Conservation (phyloP, 1,140 invertebrate species). For the Drepana arcuata region DNA sequence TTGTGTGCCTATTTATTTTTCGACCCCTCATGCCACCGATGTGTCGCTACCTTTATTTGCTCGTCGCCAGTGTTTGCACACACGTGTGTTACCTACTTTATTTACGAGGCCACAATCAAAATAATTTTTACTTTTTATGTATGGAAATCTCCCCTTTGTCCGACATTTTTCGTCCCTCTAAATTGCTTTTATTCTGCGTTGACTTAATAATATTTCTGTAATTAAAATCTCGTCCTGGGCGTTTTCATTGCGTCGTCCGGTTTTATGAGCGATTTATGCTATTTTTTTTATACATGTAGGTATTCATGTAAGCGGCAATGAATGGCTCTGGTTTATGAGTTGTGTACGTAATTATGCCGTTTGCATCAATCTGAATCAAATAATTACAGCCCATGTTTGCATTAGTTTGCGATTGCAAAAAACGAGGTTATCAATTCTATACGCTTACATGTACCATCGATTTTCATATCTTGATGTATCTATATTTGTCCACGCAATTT, state of each 20-base stretch:
- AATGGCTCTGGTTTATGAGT: slow-evolving; percentile 15
- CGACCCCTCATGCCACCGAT: slow-evolving; percentile 11
- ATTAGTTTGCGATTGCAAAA: too few species aligned
- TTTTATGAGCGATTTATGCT: slow-evolving; percentile 29
- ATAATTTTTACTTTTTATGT: slow-evolving; percentile 52
- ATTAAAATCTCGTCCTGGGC: slow-evolving; percentile 47
- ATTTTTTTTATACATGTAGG: slow-evolving; percentile 25
- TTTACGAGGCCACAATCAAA: slow-evolving; percentile 42
- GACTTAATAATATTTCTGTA: slow-evolving; percentile 59
- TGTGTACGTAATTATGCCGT: background rate
- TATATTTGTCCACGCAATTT: too few species aligned
- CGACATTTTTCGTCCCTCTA: slow-evolving; percentile 28
- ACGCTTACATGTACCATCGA: background rate
- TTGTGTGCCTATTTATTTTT: slow-evolving; percentile 57
- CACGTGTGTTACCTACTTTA: slow-evolving; percentile 43
- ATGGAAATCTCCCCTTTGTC: slow-evolving; percentile 40
- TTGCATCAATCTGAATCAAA: too few species aligned
- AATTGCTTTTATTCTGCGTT: slow-evolving; percentile 47
- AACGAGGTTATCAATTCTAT: background rate
- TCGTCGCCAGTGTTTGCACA: slow-evolving; percentile 30
- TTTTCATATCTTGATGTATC: too few species aligned
- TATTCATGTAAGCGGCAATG: slow-evolving; percentile 25
- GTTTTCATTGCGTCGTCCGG: slow-evolving; percentile 32
- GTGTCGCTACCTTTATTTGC: slow-evolving; percentile 48
- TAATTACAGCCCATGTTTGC: too few species aligned